Evolutionary conservation across 2,888 invertebrate genomes (phyloP), one percentile per base, ranked within the genome.

Genomic region (Sthenelais limicola): DNA sequence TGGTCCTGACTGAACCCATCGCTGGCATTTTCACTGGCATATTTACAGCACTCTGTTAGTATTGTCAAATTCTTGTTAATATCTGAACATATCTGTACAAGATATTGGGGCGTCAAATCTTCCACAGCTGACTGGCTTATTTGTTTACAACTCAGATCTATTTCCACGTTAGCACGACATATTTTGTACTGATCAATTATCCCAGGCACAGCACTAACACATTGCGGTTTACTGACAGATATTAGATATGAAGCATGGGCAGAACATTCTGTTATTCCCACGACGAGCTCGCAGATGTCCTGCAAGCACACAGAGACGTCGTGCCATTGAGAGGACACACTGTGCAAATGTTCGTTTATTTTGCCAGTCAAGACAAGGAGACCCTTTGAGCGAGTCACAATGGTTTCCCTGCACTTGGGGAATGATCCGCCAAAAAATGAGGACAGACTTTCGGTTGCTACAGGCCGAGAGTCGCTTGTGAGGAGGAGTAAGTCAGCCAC

Each of bases 401-500:
- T 80, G 26, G 79, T 75, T 32, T 84, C 84, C 3, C 80, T 77
- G 71, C 80, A 81, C 24, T 79, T 76, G 15, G 77, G 72, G 58
- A 76, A 79, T 15, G 80, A 78, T 49, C 79, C 78, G 1, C 76
- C 75, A 48, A 80, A 78, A 12, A 56, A 52, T n/a, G n/a, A n/a
- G n/a, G 75, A 43, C 48, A 76, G 68, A 26, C 78, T 79, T 32
- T 83, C 80, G 51, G 82, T 81, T 69, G 77, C 78, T 47, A 87
- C 83, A n/a, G 86, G 85, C 18, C 85, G 80, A 0, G 83, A 79
- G 68, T 83, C 83, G 69, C 83, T 83, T 7, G 85, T 83, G 3
- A 86, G 78, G 21, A 87, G 81, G 3, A 87, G 80, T 24, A 87
- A 75, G 73, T 87, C 86, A 4, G 85, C 86, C 15, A 86, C 82